These are phyloP conservation scores for Zaprionus gabonicus DNA, from an alignment of 1,140 invertebrate species.

Conservation along the genomic window DNA sequence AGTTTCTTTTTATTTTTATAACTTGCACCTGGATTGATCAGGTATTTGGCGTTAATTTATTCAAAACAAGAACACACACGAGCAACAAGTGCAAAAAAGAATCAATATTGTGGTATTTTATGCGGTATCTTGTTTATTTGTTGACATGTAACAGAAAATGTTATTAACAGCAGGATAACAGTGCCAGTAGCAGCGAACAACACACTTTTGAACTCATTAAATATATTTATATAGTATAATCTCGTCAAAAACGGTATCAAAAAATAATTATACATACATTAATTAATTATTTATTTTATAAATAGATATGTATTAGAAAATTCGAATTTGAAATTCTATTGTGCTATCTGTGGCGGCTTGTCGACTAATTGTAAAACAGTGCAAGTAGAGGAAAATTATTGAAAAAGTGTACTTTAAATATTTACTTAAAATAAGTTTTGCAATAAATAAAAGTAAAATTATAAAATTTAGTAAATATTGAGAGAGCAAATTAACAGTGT, in stretches of 20 bases:
- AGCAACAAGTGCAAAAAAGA: slow-evolving; percentile 49
- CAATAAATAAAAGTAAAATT: not conserved
- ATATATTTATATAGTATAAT: not conserved
- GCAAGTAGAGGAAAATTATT: not conserved
- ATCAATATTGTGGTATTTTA: slow-evolving; percentile 43
- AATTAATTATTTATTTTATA: not conserved
- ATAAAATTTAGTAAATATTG: not conserved
- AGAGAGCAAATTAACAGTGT: too few species aligned
- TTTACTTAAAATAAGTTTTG: not conserved
- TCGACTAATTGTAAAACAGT: not conserved
- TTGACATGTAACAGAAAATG: not conserved
- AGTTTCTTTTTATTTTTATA: slow-evolving; percentile 21
- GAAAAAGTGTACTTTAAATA: not conserved
- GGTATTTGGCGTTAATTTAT: slow-evolving; percentile 42
- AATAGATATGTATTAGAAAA: not conserved
- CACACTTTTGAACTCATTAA: not conserved
- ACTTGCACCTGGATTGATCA: slow-evolving; percentile 26
- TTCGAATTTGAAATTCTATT: not conserved
- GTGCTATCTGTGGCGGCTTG: not conserved
- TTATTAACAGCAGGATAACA: not conserved
- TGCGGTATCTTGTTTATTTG: slow-evolving; percentile 20
- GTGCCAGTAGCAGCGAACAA: not conserved
- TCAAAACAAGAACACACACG: slow-evolving; percentile 26
- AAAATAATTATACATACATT: not conserved
- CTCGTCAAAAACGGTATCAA: not conserved